These are phyloP conservation scores for Nymphalis c-album DNA, from an alignment of 2,888 invertebrate genomes.

Conservation along the genomic window DNA sequence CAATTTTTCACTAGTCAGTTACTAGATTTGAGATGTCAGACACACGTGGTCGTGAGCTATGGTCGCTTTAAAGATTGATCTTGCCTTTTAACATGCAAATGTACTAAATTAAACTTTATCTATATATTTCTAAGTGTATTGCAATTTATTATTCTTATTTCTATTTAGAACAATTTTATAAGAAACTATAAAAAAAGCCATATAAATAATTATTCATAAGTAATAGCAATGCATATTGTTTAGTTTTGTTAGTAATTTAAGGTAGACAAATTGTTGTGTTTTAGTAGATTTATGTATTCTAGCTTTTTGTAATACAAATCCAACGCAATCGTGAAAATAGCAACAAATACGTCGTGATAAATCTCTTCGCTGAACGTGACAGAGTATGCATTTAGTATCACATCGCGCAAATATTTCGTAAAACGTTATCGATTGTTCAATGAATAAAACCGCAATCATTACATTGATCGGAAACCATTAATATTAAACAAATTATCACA, in stretches of 20 bases:
- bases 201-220: background rate
- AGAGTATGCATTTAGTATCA: slow-evolving; percentile 5
- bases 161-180: background rate
- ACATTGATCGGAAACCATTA: slow-evolving; percentile 1
- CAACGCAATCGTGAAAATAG: background rate
- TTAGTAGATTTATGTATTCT: background rate
- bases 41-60: slow-evolving; percentile 54
- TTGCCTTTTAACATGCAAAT: slow-evolving; percentile 8
- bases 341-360: background rate
- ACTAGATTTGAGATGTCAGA: slow-evolving; percentile 59
- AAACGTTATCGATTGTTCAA: background rate
- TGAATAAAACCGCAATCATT: slow-evolving; percentile 11
- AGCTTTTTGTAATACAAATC: background rate
- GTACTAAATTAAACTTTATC: background rate
- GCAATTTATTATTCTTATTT: background rate
- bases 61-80: slow-evolving; percentile 53
- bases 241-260: slow-evolving; percentile 5
- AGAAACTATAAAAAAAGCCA: background rate
- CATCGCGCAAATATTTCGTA: slow-evolving; percentile 1
- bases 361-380: background rate
- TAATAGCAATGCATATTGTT: background rate
- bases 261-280: slow-evolving; percentile 7
- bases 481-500: no score
- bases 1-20: slow-evolving; percentile 54
- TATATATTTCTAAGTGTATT: background rate